Conservation (phyloP, 2,888 invertebrate genomes). For the Polydrusus cervinus region DNA sequence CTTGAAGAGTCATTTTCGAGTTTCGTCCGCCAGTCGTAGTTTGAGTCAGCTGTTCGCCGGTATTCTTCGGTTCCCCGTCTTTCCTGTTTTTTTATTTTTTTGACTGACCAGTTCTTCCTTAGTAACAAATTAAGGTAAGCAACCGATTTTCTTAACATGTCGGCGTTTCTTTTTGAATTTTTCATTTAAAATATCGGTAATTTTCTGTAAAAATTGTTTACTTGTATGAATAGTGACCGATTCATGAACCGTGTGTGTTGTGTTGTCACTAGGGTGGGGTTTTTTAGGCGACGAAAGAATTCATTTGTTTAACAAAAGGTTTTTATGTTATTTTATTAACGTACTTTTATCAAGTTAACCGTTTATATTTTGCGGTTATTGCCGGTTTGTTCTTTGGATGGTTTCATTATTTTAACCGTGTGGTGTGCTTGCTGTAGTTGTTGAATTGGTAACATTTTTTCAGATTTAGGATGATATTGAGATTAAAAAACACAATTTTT, state of each 20-base stretch:
- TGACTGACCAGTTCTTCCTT: slow-evolving; percentile 40
- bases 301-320: slow-evolving; percentile 16
- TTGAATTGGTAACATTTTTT: too few species aligned
- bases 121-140: slow-evolving; percentile 46
- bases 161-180: not conserved
- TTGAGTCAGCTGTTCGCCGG: slow-evolving; percentile 51
- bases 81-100: slow-evolving; percentile 39
- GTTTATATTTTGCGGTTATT: not conserved
- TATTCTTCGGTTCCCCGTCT: slow-evolving; percentile 27
- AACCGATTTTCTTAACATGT: not conserved
- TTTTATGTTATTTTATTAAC: slow-evolving; percentile 4
- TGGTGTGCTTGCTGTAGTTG: too few species aligned
- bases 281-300: slow-evolving; percentile 21
- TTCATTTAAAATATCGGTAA: not conserved
- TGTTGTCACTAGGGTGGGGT: slow-evolving; percentile 45
- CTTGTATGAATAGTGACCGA: slow-evolving; percentile 27
- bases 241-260: slow-evolving; percentile 33
- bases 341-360: slow-evolving; percentile 25
- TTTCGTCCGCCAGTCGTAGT: slow-evolving; percentile 37
- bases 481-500: too few species aligned
- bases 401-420: slow-evolving; percentile 1
- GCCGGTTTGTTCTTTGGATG: not conserved
- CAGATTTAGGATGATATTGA: too few species aligned
- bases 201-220: not conserved
- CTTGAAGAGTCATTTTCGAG: slow-evolving; percentile 34